A percentile compares a stretch with the other conserved stretches of the same genome.
Evolutionary conservation across 2,888 invertebrate genomes (phyloP).

Genomic region (Silvanus unidentatus): DNA sequence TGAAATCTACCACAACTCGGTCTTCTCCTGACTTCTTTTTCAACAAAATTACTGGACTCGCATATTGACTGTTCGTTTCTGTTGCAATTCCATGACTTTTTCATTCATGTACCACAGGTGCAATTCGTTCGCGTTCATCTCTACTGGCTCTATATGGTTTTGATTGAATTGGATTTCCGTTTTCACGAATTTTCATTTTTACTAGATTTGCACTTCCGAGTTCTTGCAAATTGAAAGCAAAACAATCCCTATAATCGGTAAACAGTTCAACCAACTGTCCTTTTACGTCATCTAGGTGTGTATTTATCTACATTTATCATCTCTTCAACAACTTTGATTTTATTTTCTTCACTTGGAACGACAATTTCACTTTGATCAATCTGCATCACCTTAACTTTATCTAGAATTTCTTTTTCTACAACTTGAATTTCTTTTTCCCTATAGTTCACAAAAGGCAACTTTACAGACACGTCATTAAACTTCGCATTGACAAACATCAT

Average conservation of each 20-base stretch:
- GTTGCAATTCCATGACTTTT: constrained; percentile 11
- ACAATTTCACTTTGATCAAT: no score
- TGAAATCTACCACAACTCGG: constrained; percentile 19
- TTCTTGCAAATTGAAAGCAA: constrained; percentile 12
- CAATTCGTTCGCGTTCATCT: constrained; percentile 12
- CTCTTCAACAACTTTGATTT: no score
- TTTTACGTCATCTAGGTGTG: neutral
- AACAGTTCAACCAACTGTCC: constrained; percentile 4
- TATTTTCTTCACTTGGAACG: no score
- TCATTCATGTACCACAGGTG: constrained; percentile 14
- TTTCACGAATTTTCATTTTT: constrained; percentile 13
- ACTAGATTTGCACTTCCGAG: constrained; percentile 13
- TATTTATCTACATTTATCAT: neutral
- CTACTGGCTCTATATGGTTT: constrained; percentile 13
- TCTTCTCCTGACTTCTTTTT: constrained; percentile 12
- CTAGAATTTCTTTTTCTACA: no score
- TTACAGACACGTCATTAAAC: no score
- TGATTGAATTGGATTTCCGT: constrained; percentile 8
- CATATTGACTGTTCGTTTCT: constrained; percentile 18
- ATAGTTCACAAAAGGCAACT: no score
- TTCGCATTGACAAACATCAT: no score
- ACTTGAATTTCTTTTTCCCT: no score
- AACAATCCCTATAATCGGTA: constrained; percentile 11
- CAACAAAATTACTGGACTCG: constrained; percentile 18
- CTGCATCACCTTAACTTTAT: no score